Percentiles rank a stretch among this genome's conserved stretches.
Conservation (phyloP, 1,140 invertebrate species). For the Drosophila kikkawai region DNA sequence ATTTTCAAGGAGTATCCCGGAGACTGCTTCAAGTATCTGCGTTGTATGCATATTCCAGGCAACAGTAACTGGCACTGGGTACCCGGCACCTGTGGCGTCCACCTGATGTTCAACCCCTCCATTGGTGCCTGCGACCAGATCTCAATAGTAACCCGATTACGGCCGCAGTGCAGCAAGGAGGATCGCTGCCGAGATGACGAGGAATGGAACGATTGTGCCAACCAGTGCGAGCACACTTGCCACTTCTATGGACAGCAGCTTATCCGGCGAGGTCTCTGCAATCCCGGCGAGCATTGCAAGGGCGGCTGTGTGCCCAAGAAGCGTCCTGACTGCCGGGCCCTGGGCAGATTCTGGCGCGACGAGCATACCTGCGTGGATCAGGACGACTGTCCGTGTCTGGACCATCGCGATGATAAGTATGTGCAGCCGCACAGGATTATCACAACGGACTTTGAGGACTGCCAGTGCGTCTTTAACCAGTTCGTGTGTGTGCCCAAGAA, state of each 20-base stretch:
- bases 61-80: constrained; percentile 18
- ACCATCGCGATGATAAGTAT: constrained; percentile 86
- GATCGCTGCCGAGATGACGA: constrained; percentile 80
- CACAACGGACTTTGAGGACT: constrained; percentile 85
- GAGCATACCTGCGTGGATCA: constrained; percentile 88
- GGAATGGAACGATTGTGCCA: constrained; percentile 87
- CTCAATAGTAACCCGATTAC: constrained; percentile 85
- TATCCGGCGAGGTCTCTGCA: constrained; percentile 68
- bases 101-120: constrained; percentile 88
- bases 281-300: constrained; percentile 63
- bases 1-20: constrained; percentile 85
- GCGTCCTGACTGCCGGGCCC: constrained; percentile 55
- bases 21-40: constrained; percentile 88
- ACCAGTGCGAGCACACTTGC: constrained; percentile 88
- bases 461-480: constrained; percentile 89
- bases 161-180: constrained; percentile 42
- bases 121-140: constrained; percentile 88
- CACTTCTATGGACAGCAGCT: constrained; percentile 85
- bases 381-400: constrained; percentile 89
- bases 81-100: constrained; percentile 85
- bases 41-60: constrained; percentile 86
- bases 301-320: constrained; percentile 82
- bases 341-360: constrained; percentile 88
- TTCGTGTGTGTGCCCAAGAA: constrained; percentile 86
- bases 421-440: constrained; percentile 84